Conservation (phyloP, 2,113 vertebrate species). For the Tonatia bakeri region DNA sequence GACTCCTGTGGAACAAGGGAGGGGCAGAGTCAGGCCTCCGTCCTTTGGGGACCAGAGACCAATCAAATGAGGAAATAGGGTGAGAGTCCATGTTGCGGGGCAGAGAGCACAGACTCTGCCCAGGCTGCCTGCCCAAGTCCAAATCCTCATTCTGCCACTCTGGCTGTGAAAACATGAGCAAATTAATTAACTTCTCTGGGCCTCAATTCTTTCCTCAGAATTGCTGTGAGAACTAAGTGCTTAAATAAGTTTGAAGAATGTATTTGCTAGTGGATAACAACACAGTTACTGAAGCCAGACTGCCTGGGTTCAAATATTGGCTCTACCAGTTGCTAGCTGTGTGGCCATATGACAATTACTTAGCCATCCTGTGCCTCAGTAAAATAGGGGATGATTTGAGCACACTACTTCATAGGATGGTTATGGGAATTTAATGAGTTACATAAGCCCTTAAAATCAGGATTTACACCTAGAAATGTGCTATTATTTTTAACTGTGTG, state of each 20-base stretch:
- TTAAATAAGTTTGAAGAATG: neutral
- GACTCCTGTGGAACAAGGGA: constrained; percentile 83
- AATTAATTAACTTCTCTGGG: neutral
- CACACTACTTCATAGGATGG: neutral
- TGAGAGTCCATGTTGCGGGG: neutral
- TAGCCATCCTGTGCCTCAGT: neutral
- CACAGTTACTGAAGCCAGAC: neutral
- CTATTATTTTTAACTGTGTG: neutral
- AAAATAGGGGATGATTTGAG: neutral
- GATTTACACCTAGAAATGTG: neutral
- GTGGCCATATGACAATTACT: neutral
- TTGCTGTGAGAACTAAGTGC: neutral
- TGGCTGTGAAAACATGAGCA: neutral
- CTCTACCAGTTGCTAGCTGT: neutral
- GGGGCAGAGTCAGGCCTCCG: neutral
- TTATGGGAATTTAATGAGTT: neutral
- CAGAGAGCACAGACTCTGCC: neutral
- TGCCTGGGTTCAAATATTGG: neutral
- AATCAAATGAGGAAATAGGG: neutral
- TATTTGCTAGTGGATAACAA: neutral
- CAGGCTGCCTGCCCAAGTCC: neutral
- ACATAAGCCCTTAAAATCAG: neutral
- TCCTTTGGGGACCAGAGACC: neutral
- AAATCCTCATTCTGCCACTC: neutral
- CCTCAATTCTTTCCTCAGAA: neutral